phyloP scores from a whole-genome alignment of 2,113 vertebrate species.

The Platysteira castanea region DNA sequence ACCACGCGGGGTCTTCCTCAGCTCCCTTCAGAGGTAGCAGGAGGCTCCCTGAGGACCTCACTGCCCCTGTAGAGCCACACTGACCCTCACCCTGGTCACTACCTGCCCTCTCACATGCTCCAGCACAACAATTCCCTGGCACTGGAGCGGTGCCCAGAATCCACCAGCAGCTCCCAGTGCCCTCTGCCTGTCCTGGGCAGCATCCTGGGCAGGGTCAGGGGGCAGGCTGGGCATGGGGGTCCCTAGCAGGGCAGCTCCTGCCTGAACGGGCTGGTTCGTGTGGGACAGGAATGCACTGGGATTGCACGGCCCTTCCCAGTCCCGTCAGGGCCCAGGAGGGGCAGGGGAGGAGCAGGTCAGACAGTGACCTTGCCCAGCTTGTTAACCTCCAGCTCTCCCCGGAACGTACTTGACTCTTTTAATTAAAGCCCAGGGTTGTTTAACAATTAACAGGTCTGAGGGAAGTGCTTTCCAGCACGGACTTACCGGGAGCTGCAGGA shows the following conservation, averaged over 20 bases:
- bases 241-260: neutral
- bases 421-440: neutral
- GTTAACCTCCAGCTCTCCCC: constrained; percentile 11
- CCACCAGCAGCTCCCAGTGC: neutral
- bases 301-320: neutral
- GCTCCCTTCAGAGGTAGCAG: neutral
- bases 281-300: neutral
- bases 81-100: neutral
- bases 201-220: neutral
- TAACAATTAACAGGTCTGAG: constrained; percentile 28
- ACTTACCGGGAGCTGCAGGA: neutral
- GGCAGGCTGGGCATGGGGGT: neutral
- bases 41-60: neutral
- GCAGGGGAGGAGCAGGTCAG: neutral
- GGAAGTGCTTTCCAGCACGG: neutral
- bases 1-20: neutral
- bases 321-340: neutral
- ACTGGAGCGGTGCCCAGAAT: no score
- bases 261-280: accelerated
- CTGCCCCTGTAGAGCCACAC: neutral
- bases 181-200: neutral
- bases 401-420: neutral
- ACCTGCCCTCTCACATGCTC: neutral
- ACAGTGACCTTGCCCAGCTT: neutral
- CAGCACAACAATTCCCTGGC: neutral